phyloP scores from a whole-genome alignment of 2,113 vertebrate species.

The Leucopternis melanops region DNA sequence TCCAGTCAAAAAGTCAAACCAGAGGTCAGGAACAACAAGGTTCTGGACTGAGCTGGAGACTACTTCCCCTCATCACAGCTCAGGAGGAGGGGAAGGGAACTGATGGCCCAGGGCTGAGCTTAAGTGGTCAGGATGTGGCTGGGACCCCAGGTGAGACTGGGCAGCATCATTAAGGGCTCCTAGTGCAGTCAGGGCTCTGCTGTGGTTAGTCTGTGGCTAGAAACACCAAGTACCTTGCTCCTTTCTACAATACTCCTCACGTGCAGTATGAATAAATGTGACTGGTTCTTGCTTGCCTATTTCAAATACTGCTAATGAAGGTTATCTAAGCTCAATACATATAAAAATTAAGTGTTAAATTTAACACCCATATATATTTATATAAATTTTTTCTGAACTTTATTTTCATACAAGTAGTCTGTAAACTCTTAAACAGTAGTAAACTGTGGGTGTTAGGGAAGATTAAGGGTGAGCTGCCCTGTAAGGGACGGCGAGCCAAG shows the following conservation, averaged over 20 bases:
- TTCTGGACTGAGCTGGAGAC: neutral
- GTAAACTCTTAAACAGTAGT: neutral
- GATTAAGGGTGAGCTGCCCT: no score
- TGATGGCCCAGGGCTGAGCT: neutral
- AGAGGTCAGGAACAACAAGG: neutral
- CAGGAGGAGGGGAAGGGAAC: fast-evolving
- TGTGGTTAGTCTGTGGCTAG: neutral
- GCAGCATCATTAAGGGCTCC: neutral
- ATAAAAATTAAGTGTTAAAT: neutral
- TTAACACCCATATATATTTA: neutral
- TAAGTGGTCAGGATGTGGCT: neutral
- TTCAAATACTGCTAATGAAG: neutral
- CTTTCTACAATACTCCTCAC: neutral
- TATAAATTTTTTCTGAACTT: neutral
- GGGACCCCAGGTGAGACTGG: neutral
- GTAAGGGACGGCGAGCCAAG: no score
- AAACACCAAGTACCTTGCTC: neutral
- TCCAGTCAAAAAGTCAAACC: neutral
- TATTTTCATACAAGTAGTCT: neutral
- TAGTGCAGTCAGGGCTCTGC: neutral
- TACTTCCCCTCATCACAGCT: neutral
- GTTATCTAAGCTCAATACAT: neutral
- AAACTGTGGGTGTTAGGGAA: no score
- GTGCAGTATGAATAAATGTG: neutral
- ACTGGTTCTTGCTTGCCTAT: neutral